phyloP scores from a whole-genome alignment of 2,888 invertebrate genomes.

The Eupeodes latifasciatus region DNA sequence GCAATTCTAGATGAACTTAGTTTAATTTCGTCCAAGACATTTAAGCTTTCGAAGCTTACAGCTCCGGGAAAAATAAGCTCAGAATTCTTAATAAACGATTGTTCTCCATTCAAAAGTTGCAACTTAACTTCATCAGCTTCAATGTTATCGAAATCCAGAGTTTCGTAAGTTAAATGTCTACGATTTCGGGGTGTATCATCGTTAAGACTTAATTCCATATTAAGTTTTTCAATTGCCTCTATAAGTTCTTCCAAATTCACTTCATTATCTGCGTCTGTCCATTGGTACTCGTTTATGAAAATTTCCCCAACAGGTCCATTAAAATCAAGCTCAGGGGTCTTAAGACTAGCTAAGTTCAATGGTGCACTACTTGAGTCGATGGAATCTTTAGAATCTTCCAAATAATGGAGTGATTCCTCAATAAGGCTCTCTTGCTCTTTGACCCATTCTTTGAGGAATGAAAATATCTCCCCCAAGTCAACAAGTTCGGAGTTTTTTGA shows the following conservation, averaged over 20 bases:
- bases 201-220: conserved; percentile 70
- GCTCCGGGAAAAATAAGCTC: conserved; percentile 79
- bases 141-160: conserved; percentile 79
- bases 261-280: conserved; percentile 79
- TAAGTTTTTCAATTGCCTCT: conserved; percentile 78
- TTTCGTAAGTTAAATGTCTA: conserved; percentile 77
- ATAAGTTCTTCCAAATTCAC: conserved; percentile 79
- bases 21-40: conserved; percentile 75
- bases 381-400: conserved; percentile 30
- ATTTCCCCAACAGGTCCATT: conserved; percentile 79
- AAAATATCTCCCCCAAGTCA: conserved; percentile 80
- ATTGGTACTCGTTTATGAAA: conserved; percentile 79
- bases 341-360: conserved; percentile 71
- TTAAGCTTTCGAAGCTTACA: conserved; percentile 78
- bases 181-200: conserved; percentile 39
- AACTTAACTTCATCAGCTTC: conserved; percentile 80
- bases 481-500: conserved; percentile 80
- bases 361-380: conserved; percentile 30
- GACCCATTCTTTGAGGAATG: conserved; percentile 79
- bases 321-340: conserved; percentile 78
- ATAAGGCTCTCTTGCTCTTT: conserved; percentile 80
- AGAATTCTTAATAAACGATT: conserved; percentile 79
- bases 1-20: conserved; percentile 43
- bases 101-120: conserved; percentile 80
- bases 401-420: conserved; percentile 75